Evolutionary conservation across 2,113 vertebrate genomes (phyloP).

Genomic region (sheep (Ovis aries)): ARS-UI_Ramb_v3.0 NC_056064.1:45547501-45548000

Average conservation of each 20-base stretch:
- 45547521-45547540: constrained; percentile 41
- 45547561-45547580: constrained; percentile 36
- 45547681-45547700: background rate
- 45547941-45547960: rapidly evolving
- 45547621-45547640: constrained; percentile 68
- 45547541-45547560: constrained; percentile 52
- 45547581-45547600: constrained; percentile 49
- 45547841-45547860: background rate
- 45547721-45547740: background rate
- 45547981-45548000: background rate
- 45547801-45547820: background rate
- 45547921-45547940: background rate
- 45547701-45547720: background rate
- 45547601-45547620: constrained; percentile 65
- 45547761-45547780: no score
- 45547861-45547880: background rate
- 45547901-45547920: background rate
- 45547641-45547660: constrained; percentile 50
- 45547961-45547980: background rate
- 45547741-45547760: background rate
- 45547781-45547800: background rate
- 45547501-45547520: constrained; percentile 43
- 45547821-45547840: background rate
- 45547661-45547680: constrained; percentile 47
- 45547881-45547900: background rate